phyloP scores from a whole-genome alignment of 1,140 invertebrate genomes.

The Drosophila ercepeae region DNA sequence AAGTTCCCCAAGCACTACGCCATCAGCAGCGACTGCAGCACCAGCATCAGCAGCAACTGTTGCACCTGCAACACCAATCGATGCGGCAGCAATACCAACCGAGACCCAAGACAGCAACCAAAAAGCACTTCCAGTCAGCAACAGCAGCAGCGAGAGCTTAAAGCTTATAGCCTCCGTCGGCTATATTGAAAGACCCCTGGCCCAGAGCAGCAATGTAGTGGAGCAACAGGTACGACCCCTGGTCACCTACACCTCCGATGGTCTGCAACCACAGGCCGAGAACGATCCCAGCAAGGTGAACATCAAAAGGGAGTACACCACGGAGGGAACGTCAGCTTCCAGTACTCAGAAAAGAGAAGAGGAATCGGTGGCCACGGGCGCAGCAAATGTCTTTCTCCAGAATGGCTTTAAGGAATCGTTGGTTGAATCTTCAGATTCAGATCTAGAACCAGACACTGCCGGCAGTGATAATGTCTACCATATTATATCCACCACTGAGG shows the following conservation, averaged over 20 bases:
- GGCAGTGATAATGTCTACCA: slow-evolving; percentile 79
- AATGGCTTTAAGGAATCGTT: slow-evolving; percentile 54
- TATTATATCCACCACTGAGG: slow-evolving; percentile 77
- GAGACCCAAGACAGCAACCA: slow-evolving; percentile 59
- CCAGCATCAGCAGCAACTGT: slow-evolving; percentile 40
- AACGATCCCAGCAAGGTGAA: slow-evolving; percentile 78
- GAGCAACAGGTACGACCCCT: slow-evolving; percentile 44
- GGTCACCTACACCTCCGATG: slow-evolving; percentile 53
- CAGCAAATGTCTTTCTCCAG: slow-evolving; percentile 31
- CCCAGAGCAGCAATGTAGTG: slow-evolving; percentile 13
- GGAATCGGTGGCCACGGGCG: slow-evolving; percentile 6
- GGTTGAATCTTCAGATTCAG: slow-evolving; percentile 24
- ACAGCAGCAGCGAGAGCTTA: slow-evolving; percentile 61
- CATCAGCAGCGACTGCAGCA: slow-evolving; percentile 23
- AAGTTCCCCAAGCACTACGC: slow-evolving; percentile 14
- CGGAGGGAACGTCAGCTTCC: slow-evolving; percentile 36
- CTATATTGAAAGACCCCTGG: slow-evolving; percentile 44
- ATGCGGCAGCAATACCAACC: not conserved
- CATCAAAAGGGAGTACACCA: slow-evolving; percentile 77
- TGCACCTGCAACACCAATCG: slow-evolving; percentile 11
- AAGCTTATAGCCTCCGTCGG: slow-evolving; percentile 73
- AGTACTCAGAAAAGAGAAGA: slow-evolving; percentile 8
- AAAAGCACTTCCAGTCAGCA: slow-evolving; percentile 52
- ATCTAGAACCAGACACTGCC: slow-evolving; percentile 72
- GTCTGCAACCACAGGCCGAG: slow-evolving; percentile 45